Percentiles rank a stretch among this genome's conserved stretches.
These are phyloP conservation scores for Notospermus geniculatus DNA, from an alignment of 1,140 invertebrate genomes.

Conservation along the genomic window DNA sequence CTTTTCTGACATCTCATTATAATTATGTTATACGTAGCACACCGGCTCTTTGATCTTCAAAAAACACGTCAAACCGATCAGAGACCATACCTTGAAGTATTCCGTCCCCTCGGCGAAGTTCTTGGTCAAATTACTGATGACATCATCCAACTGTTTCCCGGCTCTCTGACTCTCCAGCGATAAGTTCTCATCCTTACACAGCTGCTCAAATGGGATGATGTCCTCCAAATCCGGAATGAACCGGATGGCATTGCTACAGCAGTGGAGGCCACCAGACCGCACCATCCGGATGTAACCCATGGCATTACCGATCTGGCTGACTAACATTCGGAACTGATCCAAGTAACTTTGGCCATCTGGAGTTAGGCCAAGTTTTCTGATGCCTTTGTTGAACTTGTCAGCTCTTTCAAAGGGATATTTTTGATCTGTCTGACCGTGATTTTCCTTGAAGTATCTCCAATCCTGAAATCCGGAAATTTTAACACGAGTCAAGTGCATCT, in stretches of 20 bases:
- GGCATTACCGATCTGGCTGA: constrained; percentile 94
- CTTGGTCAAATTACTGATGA: constrained; percentile 74
- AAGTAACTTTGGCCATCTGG: constrained; percentile 78
- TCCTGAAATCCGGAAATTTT: constrained; percentile 66
- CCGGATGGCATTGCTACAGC: constrained; percentile 83
- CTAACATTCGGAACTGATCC: constrained; percentile 87
- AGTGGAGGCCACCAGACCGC: constrained; percentile 88
- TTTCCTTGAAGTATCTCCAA: constrained; percentile 69
- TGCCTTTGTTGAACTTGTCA: constrained; percentile 91
- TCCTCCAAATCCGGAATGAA: constrained; percentile 85
- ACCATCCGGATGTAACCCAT: constrained; percentile 95
- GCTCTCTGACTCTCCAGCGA: constrained; percentile 64
- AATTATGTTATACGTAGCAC: too few relatives aligned
- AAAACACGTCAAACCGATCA: constrained; percentile 5
- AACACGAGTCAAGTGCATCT: too few relatives aligned
- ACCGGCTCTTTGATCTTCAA: too few relatives aligned
- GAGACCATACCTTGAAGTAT: constrained; percentile 76
- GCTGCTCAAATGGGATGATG: constrained; percentile 64
- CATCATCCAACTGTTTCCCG: constrained; percentile 72
- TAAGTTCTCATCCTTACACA: constrained; percentile 61
- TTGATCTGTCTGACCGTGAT: constrained; percentile 60
- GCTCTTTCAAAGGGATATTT: constrained; percentile 81
- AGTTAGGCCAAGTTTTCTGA: constrained; percentile 82
- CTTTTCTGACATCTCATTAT: too few relatives aligned
- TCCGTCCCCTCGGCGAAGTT: constrained; percentile 92